Evolutionary conservation across 1,140 invertebrate genomes (phyloP).

Genomic region (Limonius californicus): DNA sequence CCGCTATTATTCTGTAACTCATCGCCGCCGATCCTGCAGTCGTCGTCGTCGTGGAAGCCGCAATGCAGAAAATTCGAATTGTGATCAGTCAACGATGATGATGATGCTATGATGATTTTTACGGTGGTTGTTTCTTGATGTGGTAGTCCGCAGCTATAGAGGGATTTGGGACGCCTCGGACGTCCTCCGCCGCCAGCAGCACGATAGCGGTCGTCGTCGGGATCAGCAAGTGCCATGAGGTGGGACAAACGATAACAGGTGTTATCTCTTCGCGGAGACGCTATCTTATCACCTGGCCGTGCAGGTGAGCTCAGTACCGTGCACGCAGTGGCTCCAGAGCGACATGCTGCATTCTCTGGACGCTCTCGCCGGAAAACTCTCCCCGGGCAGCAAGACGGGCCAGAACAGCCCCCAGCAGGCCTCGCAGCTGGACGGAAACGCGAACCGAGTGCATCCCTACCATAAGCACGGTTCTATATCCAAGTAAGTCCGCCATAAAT

Average conservation of each 20-base stretch:
- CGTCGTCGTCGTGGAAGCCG: neutral
- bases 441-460: conserved; percentile 57
- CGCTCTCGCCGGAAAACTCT: conserved; percentile 75
- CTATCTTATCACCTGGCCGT: conserved; percentile 6
- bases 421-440: conserved; percentile 54
- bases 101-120: neutral
- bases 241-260: conserved; percentile 15
- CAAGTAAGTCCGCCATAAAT: conserved; percentile 47
- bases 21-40: too few relatives aligned
- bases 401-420: conserved; percentile 37
- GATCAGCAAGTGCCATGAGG: neutral
- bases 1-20: neutral
- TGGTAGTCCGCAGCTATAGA: neutral
- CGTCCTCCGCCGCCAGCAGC: neutral
- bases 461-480: conserved; percentile 48
- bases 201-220: neutral
- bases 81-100: neutral
- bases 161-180: neutral
- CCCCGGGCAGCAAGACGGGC: conserved; percentile 55
- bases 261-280: neutral
- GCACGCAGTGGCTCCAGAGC: conserved; percentile 23
- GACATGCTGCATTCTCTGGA: conserved; percentile 73
- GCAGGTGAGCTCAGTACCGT: conserved; percentile 40
- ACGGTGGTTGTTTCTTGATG: neutral
- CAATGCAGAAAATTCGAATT: neutral